phyloP scores from a whole-genome alignment of 2,113 vertebrate genomes.

The Riparia riparia region DNA sequence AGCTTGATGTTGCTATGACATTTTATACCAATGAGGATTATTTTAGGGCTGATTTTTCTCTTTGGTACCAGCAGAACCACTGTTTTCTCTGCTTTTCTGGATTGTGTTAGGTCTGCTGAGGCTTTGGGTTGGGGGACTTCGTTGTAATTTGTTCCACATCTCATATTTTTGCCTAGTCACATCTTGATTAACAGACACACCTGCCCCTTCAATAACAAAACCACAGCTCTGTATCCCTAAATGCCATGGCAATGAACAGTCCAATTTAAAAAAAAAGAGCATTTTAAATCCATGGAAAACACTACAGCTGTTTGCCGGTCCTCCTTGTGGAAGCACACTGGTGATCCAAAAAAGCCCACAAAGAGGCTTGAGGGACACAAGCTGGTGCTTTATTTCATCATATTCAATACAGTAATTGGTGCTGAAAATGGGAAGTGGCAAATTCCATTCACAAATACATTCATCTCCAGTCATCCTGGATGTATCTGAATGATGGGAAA shows the following conservation, averaged over 20 bases:
- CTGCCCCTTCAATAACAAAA: neutral
- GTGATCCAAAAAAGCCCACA: neutral
- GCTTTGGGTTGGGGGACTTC: neutral
- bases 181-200: neutral
- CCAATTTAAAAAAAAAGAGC: neutral
- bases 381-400: neutral
- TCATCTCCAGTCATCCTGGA: neutral
- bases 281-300: neutral
- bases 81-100: neutral
- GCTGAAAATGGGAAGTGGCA: neutral
- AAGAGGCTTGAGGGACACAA: neutral
- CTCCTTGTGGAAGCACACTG: neutral
- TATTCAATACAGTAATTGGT: neutral
- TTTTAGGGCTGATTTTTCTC: neutral
- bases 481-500: neutral
- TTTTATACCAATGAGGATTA: neutral
- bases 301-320: neutral
- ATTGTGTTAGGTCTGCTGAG: neutral
- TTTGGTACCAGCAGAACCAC: neutral
- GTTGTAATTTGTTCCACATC: neutral
- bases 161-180: slow-evolving; percentile 4
- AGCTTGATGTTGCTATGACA: neutral
- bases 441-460: neutral
- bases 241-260: neutral
- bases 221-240: neutral